phyloP scores from a whole-genome alignment of 1,140 invertebrate species.

The Zaprionus camerounensis region DNA sequence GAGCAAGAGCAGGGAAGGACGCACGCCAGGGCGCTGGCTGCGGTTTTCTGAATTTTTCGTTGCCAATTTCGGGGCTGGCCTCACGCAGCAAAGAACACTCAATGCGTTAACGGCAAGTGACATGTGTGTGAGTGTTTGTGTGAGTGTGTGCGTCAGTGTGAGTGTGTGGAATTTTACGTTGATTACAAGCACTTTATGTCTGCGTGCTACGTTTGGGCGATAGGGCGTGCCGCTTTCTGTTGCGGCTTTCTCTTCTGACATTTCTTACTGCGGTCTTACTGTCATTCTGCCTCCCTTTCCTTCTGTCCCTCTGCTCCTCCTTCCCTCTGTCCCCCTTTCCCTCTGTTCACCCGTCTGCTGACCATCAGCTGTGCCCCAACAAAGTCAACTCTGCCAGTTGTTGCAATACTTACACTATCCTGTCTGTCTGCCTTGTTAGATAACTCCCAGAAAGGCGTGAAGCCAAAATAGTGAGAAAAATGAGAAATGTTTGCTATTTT shows the following conservation, averaged over 20 bases:
- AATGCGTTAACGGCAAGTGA: conserved; percentile 44
- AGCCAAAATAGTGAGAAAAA: conserved; percentile 13
- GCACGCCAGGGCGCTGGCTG: conserved; percentile 3
- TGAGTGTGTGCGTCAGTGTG: conserved; percentile 16
- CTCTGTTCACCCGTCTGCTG: conserved; percentile 20
- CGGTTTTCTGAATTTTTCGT: conserved; percentile 9
- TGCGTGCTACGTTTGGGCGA: conserved; percentile 74
- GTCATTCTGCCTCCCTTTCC: conserved; percentile 1
- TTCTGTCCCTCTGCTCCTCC: conserved; percentile 7
- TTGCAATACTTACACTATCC: conserved; percentile 73
- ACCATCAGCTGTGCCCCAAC: conserved; percentile 48
- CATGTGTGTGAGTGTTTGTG: conserved; percentile 15
- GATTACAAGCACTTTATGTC: conserved; percentile 79
- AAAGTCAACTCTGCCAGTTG: conserved; percentile 59
- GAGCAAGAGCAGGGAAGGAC: neutral
- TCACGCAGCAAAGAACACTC: conserved; percentile 42
- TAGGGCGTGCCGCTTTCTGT: conserved; percentile 20
- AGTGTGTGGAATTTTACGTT: conserved; percentile 73
- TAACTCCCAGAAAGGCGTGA: conserved; percentile 23
- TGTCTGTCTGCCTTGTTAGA: conserved; percentile 34
- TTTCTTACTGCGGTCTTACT: neutral
- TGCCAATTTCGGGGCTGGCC: conserved; percentile 41
- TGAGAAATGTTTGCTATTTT: conserved; percentile 39
- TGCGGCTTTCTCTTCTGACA: neutral
- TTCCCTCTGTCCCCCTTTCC: neutral